Evolutionary conservation across 2,888 invertebrate genomes (phyloP).

Genomic region (Lithosia quadra): DNA sequence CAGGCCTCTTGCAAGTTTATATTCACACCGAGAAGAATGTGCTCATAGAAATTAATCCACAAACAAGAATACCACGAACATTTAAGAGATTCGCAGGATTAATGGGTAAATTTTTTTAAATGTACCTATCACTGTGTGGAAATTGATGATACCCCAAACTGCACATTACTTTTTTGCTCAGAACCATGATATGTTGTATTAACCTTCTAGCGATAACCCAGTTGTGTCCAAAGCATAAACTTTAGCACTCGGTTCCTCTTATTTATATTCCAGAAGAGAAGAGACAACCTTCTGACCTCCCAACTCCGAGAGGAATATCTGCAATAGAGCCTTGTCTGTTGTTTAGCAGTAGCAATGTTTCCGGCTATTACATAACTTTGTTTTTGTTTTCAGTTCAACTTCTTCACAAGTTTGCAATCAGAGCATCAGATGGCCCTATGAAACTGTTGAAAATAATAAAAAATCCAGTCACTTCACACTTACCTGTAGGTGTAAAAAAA

Average conservation of each 20-base stretch:
- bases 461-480: slow-evolving; percentile 97
- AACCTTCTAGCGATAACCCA: no score
- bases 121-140: neutral
- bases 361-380: neutral
- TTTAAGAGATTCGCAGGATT: slow-evolving; percentile 98
- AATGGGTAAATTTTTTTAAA: slow-evolving; percentile 90
- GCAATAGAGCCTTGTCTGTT: no score
- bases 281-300: no score
- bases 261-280: no score
- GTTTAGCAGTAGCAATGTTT: no score
- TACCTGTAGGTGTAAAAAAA: slow-evolving; percentile 97
- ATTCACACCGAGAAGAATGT: slow-evolving; percentile 97
- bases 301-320: no score
- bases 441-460: slow-evolving; percentile 98
- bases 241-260: no score
- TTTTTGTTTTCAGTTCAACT: slow-evolving; percentile 93
- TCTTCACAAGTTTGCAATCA: slow-evolving; percentile 96
- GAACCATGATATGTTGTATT: no score
- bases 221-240: no score
- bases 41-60: slow-evolving; percentile 98
- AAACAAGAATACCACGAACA: slow-evolving; percentile 98
- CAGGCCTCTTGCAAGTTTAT: slow-evolving; percentile 98
- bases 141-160: no score
- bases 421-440: slow-evolving; percentile 95
- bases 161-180: no score